Conservation (phyloP, 2,888 invertebrate species). For the Drosophila mercatorum region DNA sequence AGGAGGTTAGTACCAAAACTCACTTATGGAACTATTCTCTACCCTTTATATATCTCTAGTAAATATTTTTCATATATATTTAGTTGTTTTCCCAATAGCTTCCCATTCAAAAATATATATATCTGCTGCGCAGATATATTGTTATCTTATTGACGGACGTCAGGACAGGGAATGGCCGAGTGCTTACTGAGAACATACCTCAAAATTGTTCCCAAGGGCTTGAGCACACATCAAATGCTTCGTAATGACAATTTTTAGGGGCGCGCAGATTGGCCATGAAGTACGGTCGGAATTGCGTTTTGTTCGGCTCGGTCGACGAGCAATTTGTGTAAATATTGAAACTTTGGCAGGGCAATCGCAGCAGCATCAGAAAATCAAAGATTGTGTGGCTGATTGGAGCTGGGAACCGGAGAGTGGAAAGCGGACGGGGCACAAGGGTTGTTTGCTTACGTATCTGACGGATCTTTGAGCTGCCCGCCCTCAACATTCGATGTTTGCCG, state of each 20-base stretch:
- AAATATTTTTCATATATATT: background rate
- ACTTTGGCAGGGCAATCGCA: slow-evolving; percentile 46
- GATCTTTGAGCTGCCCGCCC: slow-evolving; percentile 18
- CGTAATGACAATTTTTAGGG: slow-evolving; percentile 61
- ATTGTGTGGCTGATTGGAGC: slow-evolving; percentile 74
- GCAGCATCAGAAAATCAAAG: slow-evolving; percentile 59
- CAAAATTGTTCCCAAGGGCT: slow-evolving; percentile 64
- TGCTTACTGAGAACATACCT: slow-evolving; percentile 50
- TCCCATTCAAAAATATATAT: background rate
- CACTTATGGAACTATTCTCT: background rate
- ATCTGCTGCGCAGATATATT: slow-evolving; percentile 11
- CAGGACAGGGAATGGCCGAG: slow-evolving; percentile 3
- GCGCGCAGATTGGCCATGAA: slow-evolving; percentile 55
- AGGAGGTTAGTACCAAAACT: background rate
- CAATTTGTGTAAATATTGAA: slow-evolving; percentile 81
- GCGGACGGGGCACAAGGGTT: slow-evolving; percentile 35
- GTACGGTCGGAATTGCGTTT: slow-evolving; percentile 61
- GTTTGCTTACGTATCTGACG: slow-evolving; percentile 43
- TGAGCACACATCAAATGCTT: slow-evolving; percentile 43
- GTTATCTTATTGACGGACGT: slow-evolving; percentile 29
- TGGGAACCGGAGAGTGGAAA: slow-evolving; percentile 13
- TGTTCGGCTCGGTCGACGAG: slow-evolving; percentile 32
- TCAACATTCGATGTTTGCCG: slow-evolving; percentile 44
- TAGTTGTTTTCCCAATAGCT: background rate
- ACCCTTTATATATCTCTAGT: background rate